These are phyloP conservation scores for Abrostola tripartita DNA, from an alignment of 2,888 invertebrate species.

Conservation along the genomic window DNA sequence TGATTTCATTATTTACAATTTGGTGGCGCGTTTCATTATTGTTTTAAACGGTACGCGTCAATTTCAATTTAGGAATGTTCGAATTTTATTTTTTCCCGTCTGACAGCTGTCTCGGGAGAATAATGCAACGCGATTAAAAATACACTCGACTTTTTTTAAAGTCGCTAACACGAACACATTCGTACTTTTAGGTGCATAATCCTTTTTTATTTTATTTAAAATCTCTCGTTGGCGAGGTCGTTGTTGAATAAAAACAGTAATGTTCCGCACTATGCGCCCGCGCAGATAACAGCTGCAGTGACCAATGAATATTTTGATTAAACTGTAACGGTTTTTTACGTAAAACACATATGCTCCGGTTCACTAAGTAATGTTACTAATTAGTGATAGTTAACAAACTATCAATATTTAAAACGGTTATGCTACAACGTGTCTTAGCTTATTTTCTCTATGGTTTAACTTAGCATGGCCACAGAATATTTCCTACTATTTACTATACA, in stretches of 20 bases:
- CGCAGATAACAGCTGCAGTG: slow-evolving; percentile 72
- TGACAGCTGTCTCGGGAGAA: slow-evolving; percentile 73
- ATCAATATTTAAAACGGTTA: slow-evolving; percentile 23
- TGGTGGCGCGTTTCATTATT: slow-evolving; percentile 75
- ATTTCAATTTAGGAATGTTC: slow-evolving; percentile 81
- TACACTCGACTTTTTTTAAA: slow-evolving; percentile 47
- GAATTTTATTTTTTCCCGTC: slow-evolving; percentile 72
- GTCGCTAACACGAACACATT: slow-evolving; percentile 23
- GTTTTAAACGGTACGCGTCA: slow-evolving; percentile 86
- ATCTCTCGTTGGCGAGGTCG: slow-evolving; percentile 48
- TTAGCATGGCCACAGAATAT: slow-evolving; percentile 17
- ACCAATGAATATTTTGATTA: slow-evolving; percentile 58
- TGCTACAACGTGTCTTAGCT: slow-evolving; percentile 11
- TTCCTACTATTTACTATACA: slow-evolving; percentile 40
- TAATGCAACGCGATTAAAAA: slow-evolving; percentile 67
- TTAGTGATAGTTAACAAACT: slow-evolving; percentile 23
- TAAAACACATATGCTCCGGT: slow-evolving; percentile 47
- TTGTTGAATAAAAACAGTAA: slow-evolving; percentile 85
- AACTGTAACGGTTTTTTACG: slow-evolving; percentile 51
- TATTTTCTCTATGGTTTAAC: background rate
- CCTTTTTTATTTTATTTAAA: slow-evolving; percentile 29
- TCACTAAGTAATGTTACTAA: slow-evolving; percentile 38
- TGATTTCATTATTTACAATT: slow-evolving; percentile 83
- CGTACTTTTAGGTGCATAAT: slow-evolving; percentile 29
- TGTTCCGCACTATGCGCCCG: slow-evolving; percentile 80